Evolutionary conservation across 2,113 vertebrate genomes (phyloP), one percentile per base, ranked within the genome.

Genomic region (Calyptomena viridis): DNA sequence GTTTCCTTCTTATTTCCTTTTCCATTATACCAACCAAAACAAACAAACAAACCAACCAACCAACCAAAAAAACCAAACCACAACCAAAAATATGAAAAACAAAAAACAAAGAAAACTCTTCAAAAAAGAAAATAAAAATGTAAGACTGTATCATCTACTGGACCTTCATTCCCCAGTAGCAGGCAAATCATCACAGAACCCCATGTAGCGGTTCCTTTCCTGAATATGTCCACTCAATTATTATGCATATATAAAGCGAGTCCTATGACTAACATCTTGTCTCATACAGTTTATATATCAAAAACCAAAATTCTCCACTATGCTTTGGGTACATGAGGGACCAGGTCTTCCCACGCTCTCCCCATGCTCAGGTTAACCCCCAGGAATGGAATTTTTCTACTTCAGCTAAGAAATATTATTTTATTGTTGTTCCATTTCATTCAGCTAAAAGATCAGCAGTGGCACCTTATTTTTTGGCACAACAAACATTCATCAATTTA

Each of bases 171-270:
- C 35, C 35, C 19, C 33, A 74, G 31, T 3, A 66, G 40, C 11
- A 59, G n/a, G 24, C 5, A 56, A 86, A 74, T 24, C 24, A 23
- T 22, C 33, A n/a, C 8, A 62, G 52, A 71, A 74, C 23, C 30
- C 19, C 30, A 44, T 2, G 8, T 15, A 27, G 19, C 5, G 60
- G 23, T 10, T 86, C 21, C 25, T 40, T 42, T 86, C n/a, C 55
- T 63, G 35, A 77, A 39, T 39, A 69, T 4, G 7, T 9, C n/a
- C 23, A 44, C 44, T 46, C 35, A 66, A 35, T 27, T 55, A 22
- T 2, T 71, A 10, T 4, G 24, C 21, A 31, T 0, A 0, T 14
- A 74, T 15, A 33, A 37, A 2, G 6, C 0, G 1, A 72, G 14
- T 47, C 23, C 63, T 58, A 1, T 5, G 15, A 84, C 21, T 55